Conservation (phyloP, 2,888 invertebrate species). For the Holacanthella duospinosa region DNA sequence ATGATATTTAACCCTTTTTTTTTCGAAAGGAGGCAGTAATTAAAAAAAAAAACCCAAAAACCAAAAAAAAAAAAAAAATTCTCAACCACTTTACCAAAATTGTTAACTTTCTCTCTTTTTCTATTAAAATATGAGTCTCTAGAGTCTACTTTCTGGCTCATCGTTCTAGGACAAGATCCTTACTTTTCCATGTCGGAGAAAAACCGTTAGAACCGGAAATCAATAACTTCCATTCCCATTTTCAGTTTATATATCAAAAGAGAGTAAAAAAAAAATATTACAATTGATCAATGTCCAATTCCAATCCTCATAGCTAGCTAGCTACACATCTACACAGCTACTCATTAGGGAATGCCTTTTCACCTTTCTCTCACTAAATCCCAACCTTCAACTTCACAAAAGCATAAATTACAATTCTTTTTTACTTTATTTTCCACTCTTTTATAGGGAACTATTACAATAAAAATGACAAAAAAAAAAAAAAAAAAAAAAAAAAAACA, state of each 20-base stretch:
- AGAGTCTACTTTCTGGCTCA: neutral
- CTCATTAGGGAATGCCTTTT: neutral
- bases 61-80: neutral
- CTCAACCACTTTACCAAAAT: neutral
- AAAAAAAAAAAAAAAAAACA: no score
- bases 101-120: neutral
- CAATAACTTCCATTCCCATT: neutral
- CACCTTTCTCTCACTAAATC: no score
- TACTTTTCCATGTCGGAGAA: neutral
- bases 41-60: no score
- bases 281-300: slow-evolving; percentile 6
- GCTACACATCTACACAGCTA: no score
- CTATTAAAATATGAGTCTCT: neutral
- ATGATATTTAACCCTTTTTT: no score
- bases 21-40: no score
- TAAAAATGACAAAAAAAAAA: no score
- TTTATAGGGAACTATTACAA: no score
- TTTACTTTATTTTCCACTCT: no score
- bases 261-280: neutral
- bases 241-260: neutral
- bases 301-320: neutral
- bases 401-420: no score
- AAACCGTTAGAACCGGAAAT: neutral
- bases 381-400: no score
- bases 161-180: no score